A percentile compares a stretch with the other conserved stretches of the same genome.
Conservation (phyloP, 2,113 vertebrate genomes). For the Alexandromys fortis region DNA sequence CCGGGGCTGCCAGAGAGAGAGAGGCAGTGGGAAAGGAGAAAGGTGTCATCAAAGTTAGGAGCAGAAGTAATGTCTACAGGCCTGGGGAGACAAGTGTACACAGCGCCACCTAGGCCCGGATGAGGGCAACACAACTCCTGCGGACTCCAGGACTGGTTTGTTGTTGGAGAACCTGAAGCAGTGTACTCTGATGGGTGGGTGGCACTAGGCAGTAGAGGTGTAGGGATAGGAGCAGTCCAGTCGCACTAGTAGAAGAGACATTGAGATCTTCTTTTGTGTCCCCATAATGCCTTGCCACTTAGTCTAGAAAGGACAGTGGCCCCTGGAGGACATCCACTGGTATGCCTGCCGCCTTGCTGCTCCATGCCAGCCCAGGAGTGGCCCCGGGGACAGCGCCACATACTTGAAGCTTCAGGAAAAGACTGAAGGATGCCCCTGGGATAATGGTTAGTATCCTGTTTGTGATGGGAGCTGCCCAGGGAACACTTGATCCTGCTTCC, state of each 20-base stretch:
- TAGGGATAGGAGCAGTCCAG: neutral
- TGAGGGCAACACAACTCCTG: constrained; percentile 50
- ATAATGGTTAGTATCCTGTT: neutral
- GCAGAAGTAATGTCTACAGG: neutral
- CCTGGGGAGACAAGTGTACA: constrained; percentile 50
- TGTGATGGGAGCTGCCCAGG: neutral
- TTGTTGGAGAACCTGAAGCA: neutral
- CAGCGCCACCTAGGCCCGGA: constrained; percentile 77
- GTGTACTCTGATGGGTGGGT: neutral
- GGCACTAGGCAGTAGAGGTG: neutral
- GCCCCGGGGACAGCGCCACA: neutral
- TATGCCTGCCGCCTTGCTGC: neutral
- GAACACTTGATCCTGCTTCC: neutral
- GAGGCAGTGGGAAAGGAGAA: neutral
- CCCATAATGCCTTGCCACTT: neutral
- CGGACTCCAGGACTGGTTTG: neutral
- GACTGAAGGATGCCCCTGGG: neutral
- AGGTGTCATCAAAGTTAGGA: fast-evolving
- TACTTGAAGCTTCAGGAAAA: neutral
- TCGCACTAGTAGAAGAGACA: too few relatives aligned
- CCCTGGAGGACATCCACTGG: neutral
- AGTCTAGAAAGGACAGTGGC: neutral
- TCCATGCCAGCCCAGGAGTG: neutral
- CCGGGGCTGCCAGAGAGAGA: neutral
- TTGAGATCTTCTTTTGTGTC: neutral